A percentile compares a stretch with the other conserved stretches of the same genome.
Evolutionary conservation across 2,797 vertebrate species (phyloP).

Genomic region (Nasua narica): DNA sequence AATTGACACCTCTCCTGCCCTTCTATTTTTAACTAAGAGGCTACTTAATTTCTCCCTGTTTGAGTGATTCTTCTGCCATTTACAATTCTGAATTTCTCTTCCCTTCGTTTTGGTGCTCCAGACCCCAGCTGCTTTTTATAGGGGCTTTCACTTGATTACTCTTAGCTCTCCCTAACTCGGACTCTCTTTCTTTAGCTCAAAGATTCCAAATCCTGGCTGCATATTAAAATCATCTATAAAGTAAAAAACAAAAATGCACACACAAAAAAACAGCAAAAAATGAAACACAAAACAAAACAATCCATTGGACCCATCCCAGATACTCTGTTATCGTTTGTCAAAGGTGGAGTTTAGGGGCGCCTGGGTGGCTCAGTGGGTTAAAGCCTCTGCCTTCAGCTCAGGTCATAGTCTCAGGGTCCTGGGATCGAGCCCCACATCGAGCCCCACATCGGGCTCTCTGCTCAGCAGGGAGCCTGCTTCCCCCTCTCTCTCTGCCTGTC

Average conservation of each 20-base stretch:
- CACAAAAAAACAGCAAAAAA: neutral
- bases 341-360: neutral
- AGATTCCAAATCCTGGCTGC: neutral
- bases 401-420: no score
- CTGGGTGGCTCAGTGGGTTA: no score
- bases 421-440: no score
- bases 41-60: neutral
- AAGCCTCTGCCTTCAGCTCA: no score
- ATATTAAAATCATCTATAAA: neutral
- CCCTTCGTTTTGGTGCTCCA: neutral
- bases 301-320: neutral
- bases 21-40: neutral
- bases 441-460: no score
- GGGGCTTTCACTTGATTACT: neutral
- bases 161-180: neutral
- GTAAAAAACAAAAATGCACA: neutral
- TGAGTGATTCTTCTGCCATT: neutral
- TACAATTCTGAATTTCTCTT: neutral
- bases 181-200: neutral
- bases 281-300: neutral
- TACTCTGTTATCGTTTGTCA: neutral
- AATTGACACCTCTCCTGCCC: neutral
- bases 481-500: no score
- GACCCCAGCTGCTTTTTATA: neutral
- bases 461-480: no score